phyloP scores from a whole-genome alignment of 2,797 vertebrate species.

The Chloroceryle inda region DNA sequence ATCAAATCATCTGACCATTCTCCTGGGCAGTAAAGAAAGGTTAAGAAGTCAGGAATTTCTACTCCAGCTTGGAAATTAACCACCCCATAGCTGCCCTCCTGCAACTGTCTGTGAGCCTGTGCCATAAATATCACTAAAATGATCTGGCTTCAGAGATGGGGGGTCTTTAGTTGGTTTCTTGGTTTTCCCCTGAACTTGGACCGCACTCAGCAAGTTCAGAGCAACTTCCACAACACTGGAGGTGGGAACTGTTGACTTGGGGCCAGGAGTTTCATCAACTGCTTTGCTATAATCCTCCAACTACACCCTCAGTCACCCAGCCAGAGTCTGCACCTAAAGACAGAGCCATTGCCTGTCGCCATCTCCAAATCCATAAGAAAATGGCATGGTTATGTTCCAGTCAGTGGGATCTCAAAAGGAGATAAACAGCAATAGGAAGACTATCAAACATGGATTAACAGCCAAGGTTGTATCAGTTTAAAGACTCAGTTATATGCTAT shows the following conservation, averaged over 20 bases:
- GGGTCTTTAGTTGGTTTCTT: neutral
- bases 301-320: neutral
- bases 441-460: neutral
- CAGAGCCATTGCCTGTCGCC: neutral
- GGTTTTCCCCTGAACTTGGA: neutral
- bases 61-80: neutral
- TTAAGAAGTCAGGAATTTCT: neutral
- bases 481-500: neutral
- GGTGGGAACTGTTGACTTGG: neutral
- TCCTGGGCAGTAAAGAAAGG: neutral
- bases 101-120: neutral
- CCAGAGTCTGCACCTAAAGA: neutral
- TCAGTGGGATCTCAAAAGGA: neutral
- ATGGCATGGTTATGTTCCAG: neutral
- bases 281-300: neutral
- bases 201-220: neutral
- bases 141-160: neutral
- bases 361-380: neutral
- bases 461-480: neutral
- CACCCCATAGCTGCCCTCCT: neutral
- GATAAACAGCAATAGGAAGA: neutral
- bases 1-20: neutral
- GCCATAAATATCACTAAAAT: neutral
- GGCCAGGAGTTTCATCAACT: neutral
- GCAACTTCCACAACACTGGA: neutral